Evolutionary conservation across 2,113 vertebrate species (phyloP), one percentile per base, ranked within the genome.

Genomic region (Orycteropus afer): DNA sequence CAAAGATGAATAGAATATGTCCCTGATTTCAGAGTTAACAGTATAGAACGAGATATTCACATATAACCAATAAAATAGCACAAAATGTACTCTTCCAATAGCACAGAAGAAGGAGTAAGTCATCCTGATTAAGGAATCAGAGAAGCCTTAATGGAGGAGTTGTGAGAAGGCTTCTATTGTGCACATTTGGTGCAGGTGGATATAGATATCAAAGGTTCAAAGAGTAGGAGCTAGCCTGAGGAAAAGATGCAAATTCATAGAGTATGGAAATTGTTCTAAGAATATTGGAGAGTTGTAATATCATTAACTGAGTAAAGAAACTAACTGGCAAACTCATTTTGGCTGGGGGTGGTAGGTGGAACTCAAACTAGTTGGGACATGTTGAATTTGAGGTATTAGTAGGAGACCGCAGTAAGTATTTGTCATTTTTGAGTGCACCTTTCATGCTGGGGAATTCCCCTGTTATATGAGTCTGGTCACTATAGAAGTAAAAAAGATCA

Each of bases 231-330:
- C 27, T 71, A 89, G 18, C 11, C 27, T 80, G 57, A 61, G 63
- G 25, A 82, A 93, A 51, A 37, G 27, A 69, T 89, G 47, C 25
- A 91, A 93, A 80, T 74, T 7, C 13, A 79, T 1, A 91, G 59
- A 86, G 3, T n/a, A 51, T 49, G 29, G 15, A 59, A 95, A 93
- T 73, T 59, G 59, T 32, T 81, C 79, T 78, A 90, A 59, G 92
- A 76, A 74, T 83, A 89, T 63, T 55, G 91, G 49, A 73, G 37
- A 78, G 6, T 74, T 89, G 11, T 82, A 47, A 22, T 89, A 86
- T 67, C 55, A 93, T n/a, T 86, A 67, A 90, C 86, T 69, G 37
- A 95, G 45, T 85, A 95, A 91, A 63, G 61, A 86, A 79, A 96
- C 3, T 34, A 94, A 91, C 5, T 73, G 27, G 42, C 22, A 83